These are phyloP conservation scores for Mechanitis mazaeus DNA, from an alignment of 2,888 invertebrate genomes.

Conservation along the genomic window DNA sequence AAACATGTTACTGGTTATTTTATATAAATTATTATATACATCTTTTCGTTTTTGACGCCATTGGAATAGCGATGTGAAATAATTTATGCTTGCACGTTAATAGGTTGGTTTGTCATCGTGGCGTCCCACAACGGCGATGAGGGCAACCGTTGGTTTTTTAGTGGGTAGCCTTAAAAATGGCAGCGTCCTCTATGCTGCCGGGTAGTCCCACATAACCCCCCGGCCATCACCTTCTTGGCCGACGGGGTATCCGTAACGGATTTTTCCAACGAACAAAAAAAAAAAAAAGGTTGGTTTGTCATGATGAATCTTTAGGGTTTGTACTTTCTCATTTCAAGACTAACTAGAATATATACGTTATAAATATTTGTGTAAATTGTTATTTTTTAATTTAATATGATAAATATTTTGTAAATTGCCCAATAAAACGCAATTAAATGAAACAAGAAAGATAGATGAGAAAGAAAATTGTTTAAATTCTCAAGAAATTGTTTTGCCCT, in stretches of 20 bases:
- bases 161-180: no score
- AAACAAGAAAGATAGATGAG: neutral
- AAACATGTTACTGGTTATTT: neutral
- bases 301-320: slow-evolving; percentile 48
- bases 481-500: slow-evolving; percentile 4
- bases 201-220: no score
- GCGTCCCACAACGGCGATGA: no score
- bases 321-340: slow-evolving; percentile 23
- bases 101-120: slow-evolving; percentile 31
- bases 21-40: neutral
- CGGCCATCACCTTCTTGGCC: no score
- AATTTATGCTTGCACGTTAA: slow-evolving; percentile 54
- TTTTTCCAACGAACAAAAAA: no score
- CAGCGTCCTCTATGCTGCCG: no score
- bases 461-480: neutral
- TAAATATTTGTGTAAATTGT: no score
- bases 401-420: neutral
- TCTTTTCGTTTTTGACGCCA: slow-evolving; percentile 14
- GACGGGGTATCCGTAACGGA: no score
- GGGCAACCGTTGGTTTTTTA: no score
- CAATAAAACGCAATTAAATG: neutral
- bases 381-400: no score
- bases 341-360: neutral
- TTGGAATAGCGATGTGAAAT: slow-evolving; percentile 39
- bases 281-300: slow-evolving; percentile 41